phyloP scores from a whole-genome alignment of 2,113 vertebrate genomes.

The Lynx canadensis region DNA sequence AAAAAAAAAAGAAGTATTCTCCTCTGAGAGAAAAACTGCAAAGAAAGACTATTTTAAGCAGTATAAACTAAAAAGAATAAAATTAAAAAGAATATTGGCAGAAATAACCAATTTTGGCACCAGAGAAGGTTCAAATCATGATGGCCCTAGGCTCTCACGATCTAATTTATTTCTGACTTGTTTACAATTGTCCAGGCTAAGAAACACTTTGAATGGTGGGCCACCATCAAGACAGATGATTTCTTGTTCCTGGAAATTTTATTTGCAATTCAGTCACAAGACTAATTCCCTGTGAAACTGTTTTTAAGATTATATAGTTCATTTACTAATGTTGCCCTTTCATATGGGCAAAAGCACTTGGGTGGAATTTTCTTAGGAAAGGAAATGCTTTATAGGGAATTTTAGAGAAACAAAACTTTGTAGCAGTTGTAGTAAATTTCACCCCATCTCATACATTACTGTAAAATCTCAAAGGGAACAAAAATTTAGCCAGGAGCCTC shows the following conservation, averaged over 20 bases:
- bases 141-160: background rate
- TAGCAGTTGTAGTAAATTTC: background rate
- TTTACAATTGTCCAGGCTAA: accelerated
- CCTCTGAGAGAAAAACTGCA: slow-evolving; percentile 27
- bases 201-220: background rate
- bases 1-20: background rate
- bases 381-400: background rate
- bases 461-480: slow-evolving; percentile 5
- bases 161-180: slow-evolving; percentile 27
- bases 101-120: background rate
- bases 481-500: background rate
- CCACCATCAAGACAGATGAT: background rate
- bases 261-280: background rate
- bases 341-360: background rate
- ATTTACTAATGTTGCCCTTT: background rate
- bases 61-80: slow-evolving; percentile 45
- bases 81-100: slow-evolving; percentile 51
- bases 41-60: background rate
- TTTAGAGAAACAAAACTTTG: background rate
- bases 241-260: slow-evolving; percentile 32
- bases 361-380: background rate
- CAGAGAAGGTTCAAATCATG: slow-evolving; percentile 45
- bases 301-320: background rate
- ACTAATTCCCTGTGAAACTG: background rate
- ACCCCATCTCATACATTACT: background rate